Conservation (phyloP, 2,888 invertebrate genomes). For the Hyposoter didymator region DNA sequence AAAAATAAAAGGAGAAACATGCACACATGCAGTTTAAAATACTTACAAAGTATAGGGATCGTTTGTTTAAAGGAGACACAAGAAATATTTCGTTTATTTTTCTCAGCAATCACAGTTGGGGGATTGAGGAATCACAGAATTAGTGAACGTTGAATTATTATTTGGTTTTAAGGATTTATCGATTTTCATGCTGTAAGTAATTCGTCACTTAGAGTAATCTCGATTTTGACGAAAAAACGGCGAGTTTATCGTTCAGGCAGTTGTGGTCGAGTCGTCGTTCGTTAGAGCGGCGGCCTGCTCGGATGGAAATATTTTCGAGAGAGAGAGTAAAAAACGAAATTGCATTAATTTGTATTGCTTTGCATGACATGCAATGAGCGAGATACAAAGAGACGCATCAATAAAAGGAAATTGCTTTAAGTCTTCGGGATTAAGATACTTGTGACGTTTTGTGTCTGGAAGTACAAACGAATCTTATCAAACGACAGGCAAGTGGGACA, state of each 20-base stretch:
- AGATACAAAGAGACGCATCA: neutral
- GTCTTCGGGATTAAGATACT: neutral
- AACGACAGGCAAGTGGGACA: slow-evolving; percentile 13
- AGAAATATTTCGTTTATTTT: slow-evolving; percentile 24
- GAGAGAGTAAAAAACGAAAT: slow-evolving; percentile 6
- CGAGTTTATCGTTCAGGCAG: neutral
- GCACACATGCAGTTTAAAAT: slow-evolving; percentile 25
- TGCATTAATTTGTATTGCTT: neutral
- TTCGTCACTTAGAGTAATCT: neutral
- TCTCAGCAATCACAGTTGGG: slow-evolving; percentile 4
- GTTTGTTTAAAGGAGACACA: neutral
- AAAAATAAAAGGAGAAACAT: neutral
- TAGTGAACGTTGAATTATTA: neutral
- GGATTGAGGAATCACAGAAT: slow-evolving; percentile 1
- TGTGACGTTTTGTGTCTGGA: neutral
- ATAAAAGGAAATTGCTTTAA: slow-evolving; percentile 19
- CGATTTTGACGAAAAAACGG: neutral
- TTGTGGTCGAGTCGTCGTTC: neutral
- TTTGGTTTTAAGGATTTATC: neutral
- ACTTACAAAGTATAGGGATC: neutral
- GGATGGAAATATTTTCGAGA: neutral
- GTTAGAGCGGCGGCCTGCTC: neutral
- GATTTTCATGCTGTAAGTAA: slow-evolving; percentile 11
- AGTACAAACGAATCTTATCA: slow-evolving; percentile 19
- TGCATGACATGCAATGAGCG: neutral